Base-by-base conservation (phyloP, 2,888 invertebrate genomes). In the Lepidonotus clava region DNA sequence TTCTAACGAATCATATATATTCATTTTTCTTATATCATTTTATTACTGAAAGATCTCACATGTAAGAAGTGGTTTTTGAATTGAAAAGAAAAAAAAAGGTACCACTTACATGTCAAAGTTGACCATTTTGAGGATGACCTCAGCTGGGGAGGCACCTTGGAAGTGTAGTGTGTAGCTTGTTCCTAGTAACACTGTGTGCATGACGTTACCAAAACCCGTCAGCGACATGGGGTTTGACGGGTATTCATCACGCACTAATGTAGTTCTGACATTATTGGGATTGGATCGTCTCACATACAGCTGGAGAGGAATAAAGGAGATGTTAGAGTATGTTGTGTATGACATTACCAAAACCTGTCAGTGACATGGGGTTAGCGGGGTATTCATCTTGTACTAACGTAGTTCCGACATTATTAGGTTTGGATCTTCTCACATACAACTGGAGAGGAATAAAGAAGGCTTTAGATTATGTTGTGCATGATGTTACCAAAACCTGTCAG, bases 81-180 rank as follows among this genome's bases (percentile, higher is more conserved):
- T n/a, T n/a, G n/a, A n/a, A n/a, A n/a, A n/a, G n/a, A n/a, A n/a
- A n/a, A n/a, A n/a, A n/a, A n/a, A n/a, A n/a, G n/a, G n/a, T n/a
- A n/a, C n/a, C n/a, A 67, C 67, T n/a, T 67, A 67, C 67, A 18
- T 67, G 67, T 67, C 67, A 24, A 67, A 67, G 24, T 67, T 67
- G 24, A 67, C 67, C 28, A 28, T 28, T n/a, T n/a, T 18, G n/a
- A 67, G 67, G 24, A 18, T 18, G n/a, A 24, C 67, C 24, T 67
- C 67, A 11, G 8, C 18, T 67, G 67, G 67, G 28, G 67, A 67
- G 24, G n/a, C 11, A 18, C n/a, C 28, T 24, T 18, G 67, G 18
- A 11, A 67, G 67, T 67, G 67, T 67, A 67, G 28, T n/a, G 67
- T 67, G 67, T 67, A 67, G 14, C 18, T n/a, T n/a, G 18, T 21